Conservation (phyloP, 2,113 vertebrate genomes). For the Chloropsis cyanopogon region DNA sequence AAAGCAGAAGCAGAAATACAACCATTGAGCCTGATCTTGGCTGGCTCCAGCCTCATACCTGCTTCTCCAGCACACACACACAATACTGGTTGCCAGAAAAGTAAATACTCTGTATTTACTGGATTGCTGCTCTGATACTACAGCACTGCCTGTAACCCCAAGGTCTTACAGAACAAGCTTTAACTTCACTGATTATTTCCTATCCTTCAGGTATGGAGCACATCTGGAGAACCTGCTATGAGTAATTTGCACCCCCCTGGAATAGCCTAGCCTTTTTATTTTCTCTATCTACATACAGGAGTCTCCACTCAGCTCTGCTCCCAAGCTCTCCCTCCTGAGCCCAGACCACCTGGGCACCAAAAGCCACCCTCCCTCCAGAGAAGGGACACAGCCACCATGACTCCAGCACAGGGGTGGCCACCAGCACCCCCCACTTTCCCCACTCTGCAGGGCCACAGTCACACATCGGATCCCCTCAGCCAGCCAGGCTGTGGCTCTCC, state of each 20-base stretch:
- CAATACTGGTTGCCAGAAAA: neutral
- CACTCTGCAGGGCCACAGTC: neutral
- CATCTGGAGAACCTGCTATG: rapidly evolving
- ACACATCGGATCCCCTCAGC: neutral
- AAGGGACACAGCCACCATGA: neutral
- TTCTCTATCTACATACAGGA: neutral
- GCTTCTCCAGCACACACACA: neutral
- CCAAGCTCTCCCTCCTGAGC: neutral
- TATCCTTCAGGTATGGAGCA: neutral
- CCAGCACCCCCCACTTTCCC: neutral
- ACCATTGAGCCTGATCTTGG: rapidly evolving
- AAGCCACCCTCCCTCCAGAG: neutral
- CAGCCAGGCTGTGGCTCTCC: neutral
- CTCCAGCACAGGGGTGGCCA: neutral
- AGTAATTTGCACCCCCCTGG: neutral
- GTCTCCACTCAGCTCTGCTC: neutral
- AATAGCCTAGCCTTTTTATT: neutral
- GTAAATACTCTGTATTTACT: neutral
- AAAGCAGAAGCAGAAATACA: neutral
- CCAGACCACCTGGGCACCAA: neutral
- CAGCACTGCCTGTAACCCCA: neutral
- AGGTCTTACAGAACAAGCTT: neutral
- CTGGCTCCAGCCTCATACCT: neutral
- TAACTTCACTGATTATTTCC: neutral
- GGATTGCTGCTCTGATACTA: neutral